A percentile compares a stretch with the other conserved stretches of the same genome.
Conservation (phyloP, 2,797 vertebrate genomes). For the Neopelma chrysocephalum region DNA sequence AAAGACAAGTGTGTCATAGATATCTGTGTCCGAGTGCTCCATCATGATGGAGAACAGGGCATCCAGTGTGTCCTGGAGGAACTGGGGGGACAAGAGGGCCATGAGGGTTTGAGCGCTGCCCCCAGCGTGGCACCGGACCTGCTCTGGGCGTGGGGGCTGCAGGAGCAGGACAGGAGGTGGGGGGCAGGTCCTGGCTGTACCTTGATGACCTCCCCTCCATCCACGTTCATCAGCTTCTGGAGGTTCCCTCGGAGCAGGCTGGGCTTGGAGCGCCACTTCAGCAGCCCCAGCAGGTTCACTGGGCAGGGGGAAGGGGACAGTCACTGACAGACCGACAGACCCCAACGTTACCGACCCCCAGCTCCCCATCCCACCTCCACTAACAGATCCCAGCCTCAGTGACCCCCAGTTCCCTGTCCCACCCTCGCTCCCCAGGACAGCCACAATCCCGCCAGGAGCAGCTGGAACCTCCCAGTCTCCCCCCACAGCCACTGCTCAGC, state of each 20-base stretch:
- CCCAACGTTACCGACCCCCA: rapidly evolving
- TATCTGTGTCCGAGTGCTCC: slow-evolving; percentile 44
- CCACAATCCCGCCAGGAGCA: background rate
- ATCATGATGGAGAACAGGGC: slow-evolving; percentile 73
- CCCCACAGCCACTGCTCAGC: rapidly evolving
- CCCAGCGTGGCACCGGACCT: rapidly evolving
- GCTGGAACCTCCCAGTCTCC: background rate
- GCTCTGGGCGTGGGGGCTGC: rapidly evolving
- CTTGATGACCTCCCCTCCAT: slow-evolving; percentile 71
- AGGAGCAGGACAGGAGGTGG: background rate
- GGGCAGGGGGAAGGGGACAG: background rate
- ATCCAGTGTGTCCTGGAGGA: slow-evolving; percentile 68
- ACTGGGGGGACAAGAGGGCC: background rate
- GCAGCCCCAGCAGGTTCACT: slow-evolving; percentile 69
- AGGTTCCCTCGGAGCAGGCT: slow-evolving; percentile 50
- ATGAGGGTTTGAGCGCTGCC: rapidly evolving
- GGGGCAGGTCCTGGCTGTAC: background rate
- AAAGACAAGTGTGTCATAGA: slow-evolving; percentile 56
- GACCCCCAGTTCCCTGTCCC: background rate
- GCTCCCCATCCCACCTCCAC: background rate
- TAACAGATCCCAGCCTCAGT: rapidly evolving
- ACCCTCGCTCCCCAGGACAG: background rate
- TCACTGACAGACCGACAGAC: background rate
- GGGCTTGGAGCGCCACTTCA: slow-evolving; percentile 69
- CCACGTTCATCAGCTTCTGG: slow-evolving; percentile 65